Conservation (phyloP, 2,888 invertebrate species). For the Endotricha flammealis region DNA sequence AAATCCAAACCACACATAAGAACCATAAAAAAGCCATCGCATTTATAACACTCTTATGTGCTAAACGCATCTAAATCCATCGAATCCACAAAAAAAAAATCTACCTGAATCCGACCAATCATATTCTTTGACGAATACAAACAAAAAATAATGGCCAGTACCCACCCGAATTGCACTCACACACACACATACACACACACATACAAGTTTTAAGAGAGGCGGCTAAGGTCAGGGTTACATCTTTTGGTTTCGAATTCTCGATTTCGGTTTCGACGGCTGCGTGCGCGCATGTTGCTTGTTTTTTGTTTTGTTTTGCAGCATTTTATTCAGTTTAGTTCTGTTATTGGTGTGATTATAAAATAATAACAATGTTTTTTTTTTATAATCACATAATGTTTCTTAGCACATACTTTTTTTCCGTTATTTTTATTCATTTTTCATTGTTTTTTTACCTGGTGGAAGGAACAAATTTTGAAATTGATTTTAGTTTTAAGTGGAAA, state of each 20-base stretch:
- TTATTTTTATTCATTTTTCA: too few species aligned
- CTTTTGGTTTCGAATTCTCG: conserved; percentile 55
- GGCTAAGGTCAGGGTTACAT: conserved; percentile 67
- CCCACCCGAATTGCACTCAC: conserved; percentile 63
- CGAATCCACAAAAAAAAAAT: conserved; percentile 7
- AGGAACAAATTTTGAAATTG: too few species aligned
- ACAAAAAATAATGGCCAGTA: conserved; percentile 37
- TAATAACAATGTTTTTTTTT: too few species aligned
- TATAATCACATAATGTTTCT: too few species aligned
- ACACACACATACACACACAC: conserved; percentile 28
- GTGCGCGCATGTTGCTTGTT: conserved; percentile 42
- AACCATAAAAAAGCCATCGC: neutral
- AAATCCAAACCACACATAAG: too few species aligned
- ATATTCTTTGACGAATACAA: conserved; percentile 38
- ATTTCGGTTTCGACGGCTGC: conserved; percentile 46
- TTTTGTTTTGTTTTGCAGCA: conserved; percentile 21
- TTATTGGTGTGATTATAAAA: too few species aligned
- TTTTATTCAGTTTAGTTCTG: too few species aligned
- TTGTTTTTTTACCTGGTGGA: too few species aligned
- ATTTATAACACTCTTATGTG: neutral
- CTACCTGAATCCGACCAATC: conserved; percentile 16
- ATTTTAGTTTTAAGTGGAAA: too few species aligned
- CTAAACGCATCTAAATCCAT: neutral
- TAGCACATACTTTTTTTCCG: too few species aligned
- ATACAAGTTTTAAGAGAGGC: conserved; percentile 46